A percentile compares a stretch with the other conserved stretches of the same genome.
These are phyloP conservation scores for Cephus sareptanus DNA, from an alignment of 2,888 invertebrate species.

Conservation along the genomic window DNA sequence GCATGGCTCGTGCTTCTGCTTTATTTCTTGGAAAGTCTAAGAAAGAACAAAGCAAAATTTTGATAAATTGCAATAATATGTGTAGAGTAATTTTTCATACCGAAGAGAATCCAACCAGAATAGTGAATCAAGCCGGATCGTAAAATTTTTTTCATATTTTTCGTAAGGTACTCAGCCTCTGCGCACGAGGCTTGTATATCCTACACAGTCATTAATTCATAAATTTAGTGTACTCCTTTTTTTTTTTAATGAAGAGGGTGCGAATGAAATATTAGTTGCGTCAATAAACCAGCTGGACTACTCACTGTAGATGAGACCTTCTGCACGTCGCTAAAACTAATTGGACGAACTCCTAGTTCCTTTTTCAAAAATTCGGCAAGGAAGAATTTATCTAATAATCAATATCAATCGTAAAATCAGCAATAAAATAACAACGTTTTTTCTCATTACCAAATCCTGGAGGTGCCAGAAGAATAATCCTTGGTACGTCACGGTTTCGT, in stretches of 20 bases:
- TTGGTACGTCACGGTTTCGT: conserved; percentile 67
- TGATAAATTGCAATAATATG: not conserved
- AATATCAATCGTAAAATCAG: not conserved
- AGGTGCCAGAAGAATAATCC: conserved; percentile 70
- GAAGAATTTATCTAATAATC: conserved; percentile 34
- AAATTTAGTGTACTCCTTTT: not conserved
- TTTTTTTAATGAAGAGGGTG: not conserved
- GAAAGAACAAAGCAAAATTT: not conserved
- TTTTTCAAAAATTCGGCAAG: conserved; percentile 39
- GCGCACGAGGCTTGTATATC: conserved; percentile 14
- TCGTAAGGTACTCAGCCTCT: conserved; percentile 47
- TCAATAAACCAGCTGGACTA: not conserved
- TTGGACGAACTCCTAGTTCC: conserved; percentile 31
- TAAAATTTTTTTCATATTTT: conserved; percentile 53
- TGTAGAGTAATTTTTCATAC: conserved; percentile 38
- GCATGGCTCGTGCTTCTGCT: conserved; percentile 65
- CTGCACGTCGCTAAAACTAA: conserved; percentile 21
- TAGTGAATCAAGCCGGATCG: conserved; percentile 53
- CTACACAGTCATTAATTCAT: conserved; percentile 5
- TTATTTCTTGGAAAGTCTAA: conserved; percentile 66
- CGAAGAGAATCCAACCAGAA: conserved; percentile 62
- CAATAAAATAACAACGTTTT: not conserved
- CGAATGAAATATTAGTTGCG: not conserved
- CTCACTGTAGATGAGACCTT: conserved; percentile 10
- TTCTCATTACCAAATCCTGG: conserved; percentile 57